Base-by-base conservation (phyloP, 2,888 invertebrate genomes). In the Rotaria socialis region DNA sequence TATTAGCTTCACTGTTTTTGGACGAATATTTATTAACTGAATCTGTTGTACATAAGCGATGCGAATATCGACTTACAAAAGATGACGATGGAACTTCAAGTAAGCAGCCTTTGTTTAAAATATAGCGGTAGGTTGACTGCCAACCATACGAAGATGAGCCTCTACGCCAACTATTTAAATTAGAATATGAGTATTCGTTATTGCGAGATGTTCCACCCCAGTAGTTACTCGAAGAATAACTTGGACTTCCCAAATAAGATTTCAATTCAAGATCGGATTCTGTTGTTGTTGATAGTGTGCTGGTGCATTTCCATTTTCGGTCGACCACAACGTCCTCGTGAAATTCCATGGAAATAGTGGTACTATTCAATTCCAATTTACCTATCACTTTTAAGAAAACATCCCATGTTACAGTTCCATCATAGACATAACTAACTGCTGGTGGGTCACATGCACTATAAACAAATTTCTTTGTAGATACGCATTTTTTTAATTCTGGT, bases 31-130 rank as follows among this genome's bases (percentile, higher is more conserved):
- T 47, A 47, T 80, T 6, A n/a, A 80, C 10, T 47, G 80, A 47
- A 80, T 80, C n/a, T 24, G 47, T 14, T 80, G 47, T 5, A 47
- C 80, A 80, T 80, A 80, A 11, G 11, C 47, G 80, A 80, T 24
- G 6, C 5, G 43, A 22, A 80, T 47, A 47, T 47, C 47, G 24
- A 80, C 47, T 5, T n/a, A 47, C 8, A 80, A 16, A 80, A 0
- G 80, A 80, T 47, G 14, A 11, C 5, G 14, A n/a, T 80, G 43
- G 24, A 47, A 2, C n/a, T 47, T 47, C 80, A n/a, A 4, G 7
- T 80, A 80, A 47, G n/a, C 80, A 80, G n/a, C 80, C 80, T 22
- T 47, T 80, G 11, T 47, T 24, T 47, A 80, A 43, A n/a, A 80
- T 8, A 47, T 80, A 80, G 27, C 67, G 67, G 27, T n/a, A 35